Evolutionary conservation across 2,113 vertebrate species (phyloP).

Genomic region (Piliocolobus tephrosceles): DNA sequence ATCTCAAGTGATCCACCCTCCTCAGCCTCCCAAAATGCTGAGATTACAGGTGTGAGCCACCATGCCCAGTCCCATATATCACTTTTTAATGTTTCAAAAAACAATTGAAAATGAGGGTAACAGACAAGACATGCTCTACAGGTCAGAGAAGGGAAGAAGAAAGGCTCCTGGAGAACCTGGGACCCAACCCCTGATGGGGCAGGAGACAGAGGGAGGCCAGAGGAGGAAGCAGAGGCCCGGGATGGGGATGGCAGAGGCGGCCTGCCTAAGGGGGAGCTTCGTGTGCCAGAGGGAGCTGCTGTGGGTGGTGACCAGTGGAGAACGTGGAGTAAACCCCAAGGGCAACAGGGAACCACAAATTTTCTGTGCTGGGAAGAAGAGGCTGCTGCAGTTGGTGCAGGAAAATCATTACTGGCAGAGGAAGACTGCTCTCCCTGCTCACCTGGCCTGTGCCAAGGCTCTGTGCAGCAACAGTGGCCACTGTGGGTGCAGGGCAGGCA

Average conservation of each 20-base stretch:
- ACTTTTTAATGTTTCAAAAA: conserved; percentile 10
- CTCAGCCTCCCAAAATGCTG: too few species aligned
- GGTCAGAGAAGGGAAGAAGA: not conserved
- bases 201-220: not conserved
- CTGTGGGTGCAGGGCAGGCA: not conserved
- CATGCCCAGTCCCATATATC: too few species aligned
- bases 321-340: not conserved
- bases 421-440: not conserved
- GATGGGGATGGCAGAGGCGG: fast-evolving
- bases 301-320: not conserved
- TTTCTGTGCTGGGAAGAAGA: not conserved
- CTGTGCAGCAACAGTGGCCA: not conserved
- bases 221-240: too few species aligned
- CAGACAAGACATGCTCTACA: not conserved
- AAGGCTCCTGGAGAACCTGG: not conserved
- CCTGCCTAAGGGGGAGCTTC: not conserved
- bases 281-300: too few species aligned
- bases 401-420: not conserved
- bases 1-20: too few species aligned
- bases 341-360: not conserved
- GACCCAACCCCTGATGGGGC: too few species aligned
- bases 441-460: not conserved
- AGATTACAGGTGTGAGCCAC: too few species aligned
- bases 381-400: not conserved
- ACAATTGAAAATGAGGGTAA: not conserved